A percentile compares a stretch with the other conserved stretches of the same genome.
Conservation (phyloP, 2,888 invertebrate species). For the Oligia latruncula region DNA sequence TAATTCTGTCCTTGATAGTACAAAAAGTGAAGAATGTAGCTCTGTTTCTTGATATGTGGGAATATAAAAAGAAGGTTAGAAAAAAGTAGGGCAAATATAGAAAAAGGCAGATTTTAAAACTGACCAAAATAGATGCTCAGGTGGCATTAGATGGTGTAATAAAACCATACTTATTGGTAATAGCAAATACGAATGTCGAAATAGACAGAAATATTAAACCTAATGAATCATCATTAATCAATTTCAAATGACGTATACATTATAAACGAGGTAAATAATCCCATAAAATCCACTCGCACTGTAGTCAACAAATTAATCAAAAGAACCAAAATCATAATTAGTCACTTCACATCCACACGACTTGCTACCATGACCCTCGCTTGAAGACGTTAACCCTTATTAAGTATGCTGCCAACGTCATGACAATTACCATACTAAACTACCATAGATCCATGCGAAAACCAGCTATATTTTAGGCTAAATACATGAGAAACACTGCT, state of each 20-base stretch:
- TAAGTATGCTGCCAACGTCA: constrained; percentile 68
- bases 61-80: not conserved
- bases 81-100: constrained; percentile 6
- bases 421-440: constrained; percentile 78
- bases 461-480: constrained; percentile 72
- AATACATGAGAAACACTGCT: constrained; percentile 70
- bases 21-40: constrained; percentile 40
- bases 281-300: constrained; percentile 20
- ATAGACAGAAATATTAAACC: constrained; percentile 5
- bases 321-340: constrained; percentile 37
- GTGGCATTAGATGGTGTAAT: constrained; percentile 1
- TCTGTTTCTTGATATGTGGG: constrained; percentile 19
- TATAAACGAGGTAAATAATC: constrained; percentile 25
- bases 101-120: not conserved
- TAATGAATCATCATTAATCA: constrained; percentile 25
- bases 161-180: not conserved
- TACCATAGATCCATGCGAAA: constrained; percentile 69
- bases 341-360: constrained; percentile 22
- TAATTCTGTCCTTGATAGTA: constrained; percentile 48
- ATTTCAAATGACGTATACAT: not conserved
- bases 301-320: constrained; percentile 45
- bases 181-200: constrained; percentile 13
- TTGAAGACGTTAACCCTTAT: constrained; percentile 64
- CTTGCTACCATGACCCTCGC: constrained; percentile 53
- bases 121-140: not conserved